Percentiles rank a stretch among this genome's conserved stretches.
These are phyloP conservation scores for Cerastis rubricosa DNA, from an alignment of 2,888 invertebrate species.

Conservation along the genomic window DNA sequence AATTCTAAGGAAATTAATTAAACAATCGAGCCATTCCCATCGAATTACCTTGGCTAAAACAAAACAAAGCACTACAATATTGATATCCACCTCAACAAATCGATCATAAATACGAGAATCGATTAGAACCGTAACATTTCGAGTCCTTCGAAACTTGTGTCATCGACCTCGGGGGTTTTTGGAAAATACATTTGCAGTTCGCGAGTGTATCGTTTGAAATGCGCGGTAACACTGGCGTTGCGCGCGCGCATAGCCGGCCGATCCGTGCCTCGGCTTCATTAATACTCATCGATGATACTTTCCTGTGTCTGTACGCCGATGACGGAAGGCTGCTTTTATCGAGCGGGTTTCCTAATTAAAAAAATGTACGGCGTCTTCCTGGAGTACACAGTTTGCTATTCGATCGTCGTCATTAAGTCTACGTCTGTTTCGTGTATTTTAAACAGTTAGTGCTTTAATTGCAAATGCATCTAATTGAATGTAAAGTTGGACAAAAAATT, in stretches of 20 bases:
- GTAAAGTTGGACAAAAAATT: constrained; percentile 25
- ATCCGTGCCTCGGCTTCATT: constrained; percentile 86
- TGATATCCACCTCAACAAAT: constrained; percentile 68
- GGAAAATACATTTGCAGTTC: constrained; percentile 72
- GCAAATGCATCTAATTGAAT: constrained; percentile 55
- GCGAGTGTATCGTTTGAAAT: constrained; percentile 82
- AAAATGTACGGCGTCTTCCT: constrained; percentile 75
- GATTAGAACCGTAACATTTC: constrained; percentile 68
- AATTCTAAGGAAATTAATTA: constrained; percentile 33
- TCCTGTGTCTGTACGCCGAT: constrained; percentile 84
- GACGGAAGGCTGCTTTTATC: constrained; percentile 89
- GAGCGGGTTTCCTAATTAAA: constrained; percentile 89
- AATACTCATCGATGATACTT: constrained; percentile 88
- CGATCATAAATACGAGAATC: constrained; percentile 63
- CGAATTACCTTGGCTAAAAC: constrained; percentile 51
- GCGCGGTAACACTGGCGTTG: constrained; percentile 84
- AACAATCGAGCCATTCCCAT: constrained; percentile 46
- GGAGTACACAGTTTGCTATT: constrained; percentile 61
- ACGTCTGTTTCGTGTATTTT: constrained; percentile 60
- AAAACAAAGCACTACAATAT: constrained; percentile 65
- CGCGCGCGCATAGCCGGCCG: constrained; percentile 78
- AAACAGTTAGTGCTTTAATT: constrained; percentile 60
- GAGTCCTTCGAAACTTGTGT: constrained; percentile 70
- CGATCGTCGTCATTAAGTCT: constrained; percentile 54
- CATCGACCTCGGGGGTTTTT: constrained; percentile 78